Evolutionary conservation across 2,888 invertebrate genomes (phyloP), one percentile per base, ranked within the genome.

Genomic region (Beris morrisii): DNA sequence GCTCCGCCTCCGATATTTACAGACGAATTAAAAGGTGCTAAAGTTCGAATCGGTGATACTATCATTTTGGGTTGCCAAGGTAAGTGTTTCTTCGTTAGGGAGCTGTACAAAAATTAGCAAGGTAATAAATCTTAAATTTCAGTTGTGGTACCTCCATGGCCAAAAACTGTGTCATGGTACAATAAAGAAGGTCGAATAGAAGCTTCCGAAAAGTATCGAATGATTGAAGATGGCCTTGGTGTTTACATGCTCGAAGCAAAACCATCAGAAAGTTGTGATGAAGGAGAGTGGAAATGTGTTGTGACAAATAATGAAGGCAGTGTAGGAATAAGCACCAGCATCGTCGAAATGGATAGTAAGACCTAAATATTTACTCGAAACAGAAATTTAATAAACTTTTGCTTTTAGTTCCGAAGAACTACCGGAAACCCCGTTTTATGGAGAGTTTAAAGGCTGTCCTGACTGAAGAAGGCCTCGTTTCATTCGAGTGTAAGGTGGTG

Each of bases 401-500:
- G 9, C 22, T 82, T 81, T n/a, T 80, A 92, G 93, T 93, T 77
- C 95, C 95, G 48, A 92, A 92, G 80, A 94, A 94, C 79, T 95
- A 92, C 76, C 86, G 93, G 72, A 91, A 91, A 76, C 95, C 95
- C 1, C 85, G 92, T 69, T 95, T 95, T 78, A 90, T 95, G 88
- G 95, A 95, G 79, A 92, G 90, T 73, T 83, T 95, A 9, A 91
- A 92, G 79, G 95, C 95, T 7, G 88, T 95, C 52, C 83, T 95
- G 53, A 94, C 95, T 0, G 94, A 95, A 76, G 95, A 95, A 81
- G 95, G 95, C 0, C 81, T 95, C 43, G 95, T 95, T 1, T 94
- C 94, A 0, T 95, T 95, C 76, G 95, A 95, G 76, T 95, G 95
- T 77, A 95, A 95, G 79, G 94, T 95, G 0, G 93, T 94, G 3